Conservation (phyloP, 2,113 vertebrate genomes). For the Apteryx owenii region DNA sequence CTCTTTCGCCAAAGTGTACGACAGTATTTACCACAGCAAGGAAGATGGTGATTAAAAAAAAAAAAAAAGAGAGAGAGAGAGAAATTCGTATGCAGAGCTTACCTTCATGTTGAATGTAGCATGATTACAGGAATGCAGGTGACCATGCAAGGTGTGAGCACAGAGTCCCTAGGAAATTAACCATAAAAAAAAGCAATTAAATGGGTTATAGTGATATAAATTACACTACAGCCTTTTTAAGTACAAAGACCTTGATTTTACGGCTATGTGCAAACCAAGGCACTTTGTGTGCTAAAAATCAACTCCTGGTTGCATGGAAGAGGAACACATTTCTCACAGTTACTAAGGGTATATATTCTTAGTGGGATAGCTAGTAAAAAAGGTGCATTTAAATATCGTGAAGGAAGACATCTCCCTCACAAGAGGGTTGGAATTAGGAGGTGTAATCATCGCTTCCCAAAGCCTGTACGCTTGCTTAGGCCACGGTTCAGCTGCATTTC, state of each 20-base stretch:
- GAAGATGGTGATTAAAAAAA: background rate
- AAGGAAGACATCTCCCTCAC: background rate
- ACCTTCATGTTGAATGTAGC: conserved; percentile 75
- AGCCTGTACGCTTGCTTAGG: background rate
- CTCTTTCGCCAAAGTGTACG: background rate
- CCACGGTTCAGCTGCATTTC: background rate
- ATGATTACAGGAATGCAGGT: conserved; percentile 82
- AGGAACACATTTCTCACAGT: background rate
- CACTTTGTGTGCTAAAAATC: background rate
- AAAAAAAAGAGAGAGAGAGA: background rate
- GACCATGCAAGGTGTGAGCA: conserved; percentile 81
- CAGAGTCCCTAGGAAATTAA: conserved; percentile 62
- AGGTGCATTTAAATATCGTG: background rate
- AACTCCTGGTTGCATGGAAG: background rate
- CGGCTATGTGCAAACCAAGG: background rate
- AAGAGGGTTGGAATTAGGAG: background rate
- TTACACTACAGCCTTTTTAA: background rate
- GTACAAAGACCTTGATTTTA: background rate
- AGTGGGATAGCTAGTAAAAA: background rate
- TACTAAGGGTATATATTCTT: background rate
- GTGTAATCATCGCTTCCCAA: background rate
- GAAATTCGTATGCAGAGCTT: background rate
- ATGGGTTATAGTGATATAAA: background rate
- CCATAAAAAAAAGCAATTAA: background rate
- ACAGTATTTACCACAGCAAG: background rate